Evolutionary conservation across 2,113 vertebrate species (phyloP).

Genomic region (Columba livia): DNA sequence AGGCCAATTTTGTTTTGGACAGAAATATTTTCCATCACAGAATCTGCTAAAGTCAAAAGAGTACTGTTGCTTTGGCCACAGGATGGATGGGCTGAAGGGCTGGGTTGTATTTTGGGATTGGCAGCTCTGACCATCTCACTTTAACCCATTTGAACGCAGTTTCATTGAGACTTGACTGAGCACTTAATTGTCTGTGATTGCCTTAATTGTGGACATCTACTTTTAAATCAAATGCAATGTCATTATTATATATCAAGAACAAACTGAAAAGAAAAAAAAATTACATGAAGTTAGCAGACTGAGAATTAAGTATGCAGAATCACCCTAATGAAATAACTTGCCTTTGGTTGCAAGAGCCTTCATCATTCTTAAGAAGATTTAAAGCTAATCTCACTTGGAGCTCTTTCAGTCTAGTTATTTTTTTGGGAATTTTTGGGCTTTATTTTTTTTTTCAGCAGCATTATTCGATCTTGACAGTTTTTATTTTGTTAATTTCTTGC

Average conservation of each 20-base stretch:
- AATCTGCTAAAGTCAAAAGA: conserved; percentile 27
- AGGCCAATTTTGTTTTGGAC: conserved; percentile 50
- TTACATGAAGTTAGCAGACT: conserved; percentile 1
- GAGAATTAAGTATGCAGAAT: conserved; percentile 48
- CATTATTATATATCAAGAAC: conserved; percentile 12
- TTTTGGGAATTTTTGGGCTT: not conserved
- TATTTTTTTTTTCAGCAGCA: conserved; percentile 32
- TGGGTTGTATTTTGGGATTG: conserved; percentile 42
- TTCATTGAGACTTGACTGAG: conserved; percentile 24
- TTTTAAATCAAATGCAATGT: conserved; percentile 14
- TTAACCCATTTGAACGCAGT: conserved; percentile 22
- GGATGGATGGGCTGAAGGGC: not conserved
- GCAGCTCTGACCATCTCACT: not conserved
- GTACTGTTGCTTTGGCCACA: not conserved
- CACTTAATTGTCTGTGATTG: conserved; percentile 44
- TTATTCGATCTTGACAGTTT: conserved; percentile 37
- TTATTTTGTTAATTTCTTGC: conserved; percentile 39
- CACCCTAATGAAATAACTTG: conserved; percentile 60
- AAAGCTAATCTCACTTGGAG: conserved; percentile 54
- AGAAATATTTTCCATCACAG: conserved; percentile 60
- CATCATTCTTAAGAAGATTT: conserved; percentile 60
- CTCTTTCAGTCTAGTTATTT: conserved; percentile 47
- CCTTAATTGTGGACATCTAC: conserved; percentile 16
- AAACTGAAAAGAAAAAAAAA: conserved; percentile 40
- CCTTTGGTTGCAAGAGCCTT: conserved; percentile 49